A percentile compares a stretch with the other conserved stretches of the same genome.
These are phyloP conservation scores for Prochilodus magdalenae DNA, from an alignment of 2,113 vertebrate genomes.

Conservation along the genomic window DNA sequence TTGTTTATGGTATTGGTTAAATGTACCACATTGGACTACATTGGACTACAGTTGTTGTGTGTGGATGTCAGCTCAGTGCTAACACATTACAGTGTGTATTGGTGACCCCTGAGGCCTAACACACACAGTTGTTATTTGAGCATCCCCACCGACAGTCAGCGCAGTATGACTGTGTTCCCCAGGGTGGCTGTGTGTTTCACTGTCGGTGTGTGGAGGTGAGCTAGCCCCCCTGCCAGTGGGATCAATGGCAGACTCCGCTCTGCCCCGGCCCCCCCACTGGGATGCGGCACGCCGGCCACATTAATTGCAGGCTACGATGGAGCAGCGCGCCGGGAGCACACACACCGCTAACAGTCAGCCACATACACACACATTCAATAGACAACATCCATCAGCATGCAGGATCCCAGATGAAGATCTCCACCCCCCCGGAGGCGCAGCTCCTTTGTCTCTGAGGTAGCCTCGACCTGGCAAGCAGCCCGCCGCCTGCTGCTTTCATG, in stretches of 20 bases:
- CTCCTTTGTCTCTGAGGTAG: conserved; percentile 80
- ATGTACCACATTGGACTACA: too few species aligned
- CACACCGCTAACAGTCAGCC: conserved; percentile 54
- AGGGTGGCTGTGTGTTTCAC: conserved; percentile 8
- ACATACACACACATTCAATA: conserved; percentile 52
- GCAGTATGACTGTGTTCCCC: conserved; percentile 3
- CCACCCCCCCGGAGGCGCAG: conserved; percentile 78
- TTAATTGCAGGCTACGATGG: conserved; percentile 82
- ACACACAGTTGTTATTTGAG: not conserved
- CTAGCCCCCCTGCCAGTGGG: conserved; percentile 55
- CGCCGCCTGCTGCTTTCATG: conserved; percentile 81
- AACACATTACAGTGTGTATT: not conserved
- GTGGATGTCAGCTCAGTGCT: not conserved
- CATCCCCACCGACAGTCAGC: not conserved
- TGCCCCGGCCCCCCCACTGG: conserved; percentile 50
- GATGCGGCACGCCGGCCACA: conserved; percentile 74
- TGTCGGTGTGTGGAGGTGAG: conserved; percentile 57
- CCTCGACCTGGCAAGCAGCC: conserved; percentile 75
- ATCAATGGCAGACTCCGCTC: conserved; percentile 65
- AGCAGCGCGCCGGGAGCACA: conserved; percentile 70
- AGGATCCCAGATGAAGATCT: conserved; percentile 80
- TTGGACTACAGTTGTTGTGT: not conserved
- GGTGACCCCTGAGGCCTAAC: not conserved
- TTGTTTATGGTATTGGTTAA: not conserved
- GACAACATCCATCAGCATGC: conserved; percentile 81